phyloP scores from a whole-genome alignment of 2,888 invertebrate species.

The Mellilla xanthometata region DNA sequence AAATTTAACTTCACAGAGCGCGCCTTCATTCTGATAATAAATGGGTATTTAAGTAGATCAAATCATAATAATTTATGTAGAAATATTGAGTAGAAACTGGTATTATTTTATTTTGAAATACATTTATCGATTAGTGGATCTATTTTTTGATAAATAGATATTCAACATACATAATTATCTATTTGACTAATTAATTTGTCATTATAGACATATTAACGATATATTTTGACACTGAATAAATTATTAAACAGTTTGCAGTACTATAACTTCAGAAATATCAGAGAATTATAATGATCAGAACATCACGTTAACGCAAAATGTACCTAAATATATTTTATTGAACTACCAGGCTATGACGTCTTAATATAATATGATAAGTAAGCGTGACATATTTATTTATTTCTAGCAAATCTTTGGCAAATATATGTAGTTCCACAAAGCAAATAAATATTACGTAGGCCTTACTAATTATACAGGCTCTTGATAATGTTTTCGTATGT shows the following conservation, averaged over 20 bases:
- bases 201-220: neutral
- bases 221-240: neutral
- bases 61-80: constrained; percentile 11
- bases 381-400: constrained; percentile 16
- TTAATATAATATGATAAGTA: constrained; percentile 8
- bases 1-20: constrained; percentile 19
- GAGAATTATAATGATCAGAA: too few species aligned
- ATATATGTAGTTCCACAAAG: neutral
- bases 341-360: too few species aligned
- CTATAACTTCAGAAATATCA: too few species aligned
- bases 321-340: too few species aligned
- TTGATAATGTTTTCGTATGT: too few species aligned
- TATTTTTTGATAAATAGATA: neutral
- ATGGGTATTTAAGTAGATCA: constrained; percentile 19
- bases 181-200: neutral
- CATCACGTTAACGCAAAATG: too few species aligned
- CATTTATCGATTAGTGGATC: neutral
- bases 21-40: constrained; percentile 16
- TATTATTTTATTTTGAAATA: neutral
- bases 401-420: constrained; percentile 6
- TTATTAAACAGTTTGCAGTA: neutral
- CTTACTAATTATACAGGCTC: too few species aligned
- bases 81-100: constrained; percentile 6
- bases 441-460: too few species aligned
- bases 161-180: neutral